phyloP scores from a whole-genome alignment of 2,888 invertebrate species.

The Brachynemurus nebulosus region DNA sequence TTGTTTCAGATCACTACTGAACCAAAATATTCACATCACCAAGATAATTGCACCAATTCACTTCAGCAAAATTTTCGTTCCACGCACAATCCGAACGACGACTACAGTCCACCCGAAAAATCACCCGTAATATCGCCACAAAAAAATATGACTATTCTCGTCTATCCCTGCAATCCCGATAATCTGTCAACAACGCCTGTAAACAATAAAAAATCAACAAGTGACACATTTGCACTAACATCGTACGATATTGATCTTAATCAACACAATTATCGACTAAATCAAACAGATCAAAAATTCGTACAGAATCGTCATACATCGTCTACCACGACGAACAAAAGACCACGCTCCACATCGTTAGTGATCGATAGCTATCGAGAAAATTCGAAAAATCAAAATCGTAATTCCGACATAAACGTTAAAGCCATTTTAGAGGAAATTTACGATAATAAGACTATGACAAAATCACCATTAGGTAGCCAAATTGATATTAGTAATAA shows the following conservation, averaged over 20 bases:
- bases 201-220: neutral
- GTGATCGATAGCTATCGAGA: neutral
- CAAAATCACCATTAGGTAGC: constrained; percentile 7
- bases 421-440: too few relatives aligned
- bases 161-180: neutral
- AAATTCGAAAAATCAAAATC: neutral
- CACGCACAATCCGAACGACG: too few relatives aligned
- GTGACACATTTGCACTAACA: too few relatives aligned
- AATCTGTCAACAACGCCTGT: neutral
- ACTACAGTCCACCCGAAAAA: too few relatives aligned
- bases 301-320: neutral
- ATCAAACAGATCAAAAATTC: neutral
- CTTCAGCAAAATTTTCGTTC: too few relatives aligned
- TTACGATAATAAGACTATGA: constrained; percentile 6
- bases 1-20: too few relatives aligned
- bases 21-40: too few relatives aligned
- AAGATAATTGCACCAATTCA: too few relatives aligned
- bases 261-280: neutral
- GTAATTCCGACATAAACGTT: neutral
- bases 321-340: neutral
- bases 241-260: neutral
- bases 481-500: constrained; percentile 4
- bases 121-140: constrained; percentile 1
- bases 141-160: constrained; percentile 6
- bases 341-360: neutral